phyloP scores from a whole-genome alignment of 2,113 vertebrate species.

The Platycercus adscitus region DNA sequence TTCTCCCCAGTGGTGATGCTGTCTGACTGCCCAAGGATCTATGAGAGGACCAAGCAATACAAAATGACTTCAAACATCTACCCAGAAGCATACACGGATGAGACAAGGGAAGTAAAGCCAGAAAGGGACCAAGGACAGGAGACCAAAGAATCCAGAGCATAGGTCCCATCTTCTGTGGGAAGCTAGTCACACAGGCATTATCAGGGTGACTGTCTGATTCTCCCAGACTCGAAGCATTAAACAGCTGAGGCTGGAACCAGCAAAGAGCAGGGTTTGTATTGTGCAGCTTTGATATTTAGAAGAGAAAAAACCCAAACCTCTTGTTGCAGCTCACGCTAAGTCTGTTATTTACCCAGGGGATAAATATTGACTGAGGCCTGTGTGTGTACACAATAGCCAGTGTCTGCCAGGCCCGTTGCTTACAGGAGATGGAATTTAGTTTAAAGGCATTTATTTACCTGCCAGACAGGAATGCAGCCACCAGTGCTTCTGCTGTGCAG shows the following conservation, averaged over 20 bases:
- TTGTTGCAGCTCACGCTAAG: background rate
- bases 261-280: background rate
- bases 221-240: background rate
- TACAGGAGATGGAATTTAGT: slow-evolving; percentile 36
- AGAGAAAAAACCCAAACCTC: background rate
- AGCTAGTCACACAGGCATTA: background rate
- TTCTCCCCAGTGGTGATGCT: background rate
- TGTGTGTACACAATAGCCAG: slow-evolving; percentile 56
- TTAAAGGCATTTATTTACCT: slow-evolving; percentile 44
- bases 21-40: background rate
- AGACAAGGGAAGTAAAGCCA: background rate
- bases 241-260: background rate
- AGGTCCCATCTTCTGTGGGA: background rate
- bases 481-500: background rate
- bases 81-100: background rate
- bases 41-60: background rate
- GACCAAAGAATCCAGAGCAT: background rate
- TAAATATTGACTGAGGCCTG: slow-evolving; percentile 54
- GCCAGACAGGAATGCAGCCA: slow-evolving; percentile 23
- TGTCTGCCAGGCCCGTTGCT: slow-evolving; percentile 18
- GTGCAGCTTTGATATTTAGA: background rate
- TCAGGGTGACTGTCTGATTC: background rate
- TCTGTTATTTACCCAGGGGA: slow-evolving; percentile 28
- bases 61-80: background rate
- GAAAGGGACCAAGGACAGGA: background rate